Evolutionary conservation across 2,888 invertebrate species (phyloP).

Genomic region (Idaea aversata): DNA sequence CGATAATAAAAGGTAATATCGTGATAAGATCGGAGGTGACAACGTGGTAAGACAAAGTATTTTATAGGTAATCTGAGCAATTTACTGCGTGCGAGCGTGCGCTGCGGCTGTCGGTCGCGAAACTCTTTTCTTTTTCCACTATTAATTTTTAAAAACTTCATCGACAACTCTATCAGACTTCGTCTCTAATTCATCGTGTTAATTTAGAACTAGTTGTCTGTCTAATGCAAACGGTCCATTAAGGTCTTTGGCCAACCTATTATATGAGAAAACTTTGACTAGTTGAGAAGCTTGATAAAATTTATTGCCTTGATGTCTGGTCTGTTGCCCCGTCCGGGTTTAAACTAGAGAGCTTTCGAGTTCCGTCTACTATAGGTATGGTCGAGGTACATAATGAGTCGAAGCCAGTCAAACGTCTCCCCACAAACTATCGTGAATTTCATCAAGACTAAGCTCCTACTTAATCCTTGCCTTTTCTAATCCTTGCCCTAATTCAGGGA

Average conservation of each 20-base stretch:
- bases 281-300: constrained; percentile 45
- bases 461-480: constrained; percentile 3
- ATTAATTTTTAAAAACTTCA: constrained; percentile 7
- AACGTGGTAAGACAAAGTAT: background rate
- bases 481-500: constrained; percentile 5
- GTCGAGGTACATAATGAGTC: constrained; percentile 10
- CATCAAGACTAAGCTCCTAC: constrained; percentile 4
- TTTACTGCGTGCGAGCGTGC: background rate
- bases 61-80: background rate
- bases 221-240: constrained; percentile 44
- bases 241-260: constrained; percentile 44
- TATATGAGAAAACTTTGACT: constrained; percentile 57
- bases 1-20: background rate
- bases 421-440: constrained; percentile 1
- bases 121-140: constrained; percentile 1
- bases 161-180: constrained; percentile 26
- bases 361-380: background rate
- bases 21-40: background rate
- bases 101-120: background rate
- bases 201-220: constrained; percentile 35
- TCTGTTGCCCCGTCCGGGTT: constrained; percentile 34
- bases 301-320: constrained; percentile 45
- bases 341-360: constrained; percentile 1
- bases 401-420: constrained; percentile 4
- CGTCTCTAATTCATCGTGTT: constrained; percentile 46